A percentile compares a stretch with the other conserved stretches of the same genome.
Evolutionary conservation across 1,140 invertebrate genomes (phyloP).

Genomic region (Zelostemma sp.): DNA sequence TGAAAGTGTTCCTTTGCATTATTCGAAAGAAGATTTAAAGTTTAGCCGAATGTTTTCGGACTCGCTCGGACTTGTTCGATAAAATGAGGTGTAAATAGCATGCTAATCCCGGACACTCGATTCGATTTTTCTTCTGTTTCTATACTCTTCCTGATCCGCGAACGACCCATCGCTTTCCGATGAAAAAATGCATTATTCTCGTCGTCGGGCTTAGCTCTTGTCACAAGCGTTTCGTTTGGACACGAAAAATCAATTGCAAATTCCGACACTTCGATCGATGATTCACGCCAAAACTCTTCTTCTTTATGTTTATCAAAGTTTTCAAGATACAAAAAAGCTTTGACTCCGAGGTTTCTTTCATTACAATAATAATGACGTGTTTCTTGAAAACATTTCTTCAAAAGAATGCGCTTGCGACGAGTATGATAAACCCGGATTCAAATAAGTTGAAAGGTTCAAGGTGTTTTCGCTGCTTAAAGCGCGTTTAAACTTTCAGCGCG

Average conservation of each 20-base stretch:
- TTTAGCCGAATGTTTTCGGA: slow-evolving; percentile 60
- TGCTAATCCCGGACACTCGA: slow-evolving; percentile 57
- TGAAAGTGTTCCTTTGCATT: slow-evolving; percentile 51
- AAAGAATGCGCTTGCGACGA: not conserved
- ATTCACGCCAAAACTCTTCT: no score
- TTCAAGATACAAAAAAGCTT: no score
- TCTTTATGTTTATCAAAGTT: no score
- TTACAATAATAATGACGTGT: no score
- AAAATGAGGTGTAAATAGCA: slow-evolving; percentile 62
- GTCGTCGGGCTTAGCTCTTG: slow-evolving; percentile 14
- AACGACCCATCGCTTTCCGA: slow-evolving; percentile 9
- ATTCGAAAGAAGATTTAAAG: slow-evolving; percentile 64
- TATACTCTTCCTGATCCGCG: slow-evolving; percentile 28
- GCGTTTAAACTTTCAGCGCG: not conserved
- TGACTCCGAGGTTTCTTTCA: no score
- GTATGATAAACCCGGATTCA: not conserved
- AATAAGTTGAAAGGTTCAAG: not conserved
- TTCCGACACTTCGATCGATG: slow-evolving; percentile 7
- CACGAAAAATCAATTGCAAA: slow-evolving; percentile 39
- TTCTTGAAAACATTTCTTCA: no score
- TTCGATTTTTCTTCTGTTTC: slow-evolving; percentile 39
- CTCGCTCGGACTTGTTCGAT: slow-evolving; percentile 53
- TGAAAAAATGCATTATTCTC: slow-evolving; percentile 39
- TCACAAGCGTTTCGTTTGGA: slow-evolving; percentile 30
- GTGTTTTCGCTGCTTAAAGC: not conserved